Evolutionary conservation across 1,140 invertebrate species (phyloP).

Genomic region (Nixonia krombeini): DNA sequence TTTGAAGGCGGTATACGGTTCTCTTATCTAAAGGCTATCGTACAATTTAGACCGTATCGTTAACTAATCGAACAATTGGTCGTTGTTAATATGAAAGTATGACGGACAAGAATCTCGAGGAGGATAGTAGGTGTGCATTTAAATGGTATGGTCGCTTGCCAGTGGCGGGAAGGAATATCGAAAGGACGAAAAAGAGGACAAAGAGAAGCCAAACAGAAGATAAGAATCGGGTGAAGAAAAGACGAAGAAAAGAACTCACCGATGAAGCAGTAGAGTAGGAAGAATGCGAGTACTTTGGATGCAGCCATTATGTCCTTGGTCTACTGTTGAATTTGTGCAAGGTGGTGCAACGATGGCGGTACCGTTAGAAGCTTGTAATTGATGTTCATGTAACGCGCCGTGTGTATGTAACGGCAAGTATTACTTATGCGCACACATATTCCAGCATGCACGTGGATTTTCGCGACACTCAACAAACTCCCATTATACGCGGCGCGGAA

Average conservation of each 20-base stretch:
- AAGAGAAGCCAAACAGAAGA: no score
- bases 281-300: constrained; percentile 45
- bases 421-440: constrained; percentile 27
- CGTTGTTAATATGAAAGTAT: no score
- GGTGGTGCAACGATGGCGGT: constrained; percentile 13
- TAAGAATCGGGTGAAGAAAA: not conserved
- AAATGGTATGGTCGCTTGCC: no score
- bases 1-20: no score
- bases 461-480: constrained; percentile 52
- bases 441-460: constrained; percentile 11
- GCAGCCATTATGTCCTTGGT: constrained; percentile 48
- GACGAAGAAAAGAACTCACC: constrained; percentile 51
- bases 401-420: constrained; percentile 25
- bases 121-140: no score
- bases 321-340: constrained; percentile 18
- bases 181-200: no score
- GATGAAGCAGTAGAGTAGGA: constrained; percentile 55
- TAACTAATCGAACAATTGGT: no score
- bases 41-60: no score
- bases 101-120: no score
- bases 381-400: constrained; percentile 42
- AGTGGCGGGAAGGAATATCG: no score
- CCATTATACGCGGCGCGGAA: constrained; percentile 52
- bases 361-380: constrained; percentile 29
- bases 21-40: no score